Percentiles rank a stretch among this genome's conserved stretches.
Evolutionary conservation across 2,888 invertebrate species (phyloP).

Genomic region (Lymantria dispar): DNA sequence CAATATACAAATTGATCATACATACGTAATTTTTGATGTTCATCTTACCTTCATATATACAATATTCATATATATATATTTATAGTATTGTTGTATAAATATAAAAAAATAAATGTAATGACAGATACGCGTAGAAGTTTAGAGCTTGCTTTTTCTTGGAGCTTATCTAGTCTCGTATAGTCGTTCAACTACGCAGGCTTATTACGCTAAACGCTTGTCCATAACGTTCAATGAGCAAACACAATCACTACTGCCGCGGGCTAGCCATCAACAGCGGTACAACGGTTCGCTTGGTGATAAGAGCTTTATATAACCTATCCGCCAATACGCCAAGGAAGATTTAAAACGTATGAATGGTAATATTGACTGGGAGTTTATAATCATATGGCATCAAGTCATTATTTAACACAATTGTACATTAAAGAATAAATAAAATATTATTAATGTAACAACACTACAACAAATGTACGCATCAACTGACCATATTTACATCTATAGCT

Average conservation of each 20-base stretch:
- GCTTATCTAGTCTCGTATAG: constrained; percentile 64
- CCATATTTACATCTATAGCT: constrained; percentile 31
- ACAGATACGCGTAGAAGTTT: constrained; percentile 32
- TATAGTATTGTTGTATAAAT: constrained; percentile 12
- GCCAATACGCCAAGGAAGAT: constrained; percentile 49
- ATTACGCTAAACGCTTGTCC: constrained; percentile 56
- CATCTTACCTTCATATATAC: constrained; percentile 9
- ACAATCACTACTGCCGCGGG: constrained; percentile 44
- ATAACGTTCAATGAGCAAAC: constrained; percentile 47
- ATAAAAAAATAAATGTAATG: constrained; percentile 33
- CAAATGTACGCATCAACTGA: constrained; percentile 14
- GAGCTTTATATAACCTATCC: constrained; percentile 49
- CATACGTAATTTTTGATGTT: constrained; percentile 28
- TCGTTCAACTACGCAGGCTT: constrained; percentile 59
- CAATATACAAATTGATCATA: constrained; percentile 27
- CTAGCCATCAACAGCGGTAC: constrained; percentile 47
- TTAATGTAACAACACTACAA: constrained; percentile 21
- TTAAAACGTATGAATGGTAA: constrained; percentile 18
- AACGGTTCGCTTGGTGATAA: constrained; percentile 60
- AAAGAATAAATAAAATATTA: constrained; percentile 6
- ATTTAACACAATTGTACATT: not conserved
- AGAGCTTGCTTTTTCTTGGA: constrained; percentile 64
- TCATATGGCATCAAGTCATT: no score
- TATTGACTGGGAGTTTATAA: no score
- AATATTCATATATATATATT: not conserved